Percentiles rank a stretch among this genome's conserved stretches.
Evolutionary conservation across 2,113 vertebrate genomes (phyloP).

Genomic region (Oryctolagus cuniculus): mOryCun1.1 NC_091434.1:153556001-153556500

Average conservation of each 20-base stretch:
- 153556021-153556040: too few species aligned
- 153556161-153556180: neutral
- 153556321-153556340: neutral
- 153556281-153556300: neutral
- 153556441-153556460: slow-evolving; percentile 57
- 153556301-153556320: neutral
- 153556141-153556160: neutral
- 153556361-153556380: slow-evolving; percentile 35
- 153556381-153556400: slow-evolving; percentile 44
- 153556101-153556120: neutral
- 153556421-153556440: slow-evolving; percentile 53
- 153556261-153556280: neutral
- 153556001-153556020: too few species aligned
- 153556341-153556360: neutral
- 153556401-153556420: slow-evolving; percentile 76
- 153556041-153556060: too few species aligned
- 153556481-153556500: slow-evolving; percentile 41
- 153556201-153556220: neutral
- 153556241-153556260: neutral
- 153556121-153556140: neutral
- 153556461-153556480: neutral
- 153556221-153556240: neutral
- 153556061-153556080: too few species aligned
- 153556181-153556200: neutral
- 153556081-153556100: too few species aligned